Evolutionary conservation across 2,888 invertebrate genomes (phyloP), one percentile per base, ranked within the genome.

Genomic region (Nomada goodeniana): DNA sequence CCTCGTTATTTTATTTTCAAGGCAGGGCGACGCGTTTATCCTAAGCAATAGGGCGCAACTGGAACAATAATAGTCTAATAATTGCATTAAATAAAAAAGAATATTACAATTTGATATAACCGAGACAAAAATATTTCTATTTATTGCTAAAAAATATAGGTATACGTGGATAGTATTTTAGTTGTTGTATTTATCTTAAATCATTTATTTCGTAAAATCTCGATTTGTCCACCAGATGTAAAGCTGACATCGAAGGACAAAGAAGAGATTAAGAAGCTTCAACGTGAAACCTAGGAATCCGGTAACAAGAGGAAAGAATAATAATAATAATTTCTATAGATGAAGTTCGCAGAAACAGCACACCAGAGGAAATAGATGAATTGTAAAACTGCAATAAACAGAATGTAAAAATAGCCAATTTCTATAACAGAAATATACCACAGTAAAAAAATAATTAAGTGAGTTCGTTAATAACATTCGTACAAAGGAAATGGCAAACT

Each of bases 201-300:
- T 5, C 20, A 20, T 15, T 55, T 59, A 26, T 59, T 18, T 15
- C 50, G 20, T 1, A 15, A 42, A 29, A 10, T 15, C 20, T 61
- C 29, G 18, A 69, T 60, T 42, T 11, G 55, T 75, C 69, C 18
- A 10, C 10, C 65, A 91, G 91, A 88, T 42, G 20, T 89, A 50
- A 78, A 78, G 53, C 73, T 90, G 69, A 90, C 90, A n/a, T n/a
- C 65, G 11, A 72, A 81, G 36, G 90, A 90, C 26, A 81, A 80
- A 55, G 76, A 85, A 57, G 79, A 83, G 29, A 88, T 90, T 11
- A 68, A 82, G 29, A 76, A 89, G 10, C 83, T 86, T 47, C 83
- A 64, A 20, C 55, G 26, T 10, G 29, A 74, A 29, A 4, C 0
- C 4, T 36, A 26, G 1, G n/a, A 71, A 13, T 11, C n/a, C 2